phyloP scores from a whole-genome alignment of 1,140 invertebrate genomes.

The Calephelis nemesis region DNA sequence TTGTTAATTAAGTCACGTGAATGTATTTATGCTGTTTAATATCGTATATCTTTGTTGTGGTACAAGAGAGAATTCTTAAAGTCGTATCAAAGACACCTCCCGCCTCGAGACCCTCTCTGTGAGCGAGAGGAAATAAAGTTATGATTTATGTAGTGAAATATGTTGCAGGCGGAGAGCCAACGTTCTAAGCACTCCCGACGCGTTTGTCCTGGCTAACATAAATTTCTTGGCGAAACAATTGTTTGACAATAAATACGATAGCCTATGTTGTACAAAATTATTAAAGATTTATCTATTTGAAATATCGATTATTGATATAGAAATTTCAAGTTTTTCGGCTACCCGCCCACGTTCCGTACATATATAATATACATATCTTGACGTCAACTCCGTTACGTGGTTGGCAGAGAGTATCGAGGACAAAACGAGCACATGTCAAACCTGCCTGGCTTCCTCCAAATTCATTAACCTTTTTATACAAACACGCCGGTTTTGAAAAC shows the following conservation, averaged over 20 bases:
- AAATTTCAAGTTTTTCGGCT: too few relatives aligned
- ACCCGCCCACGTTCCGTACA: too few relatives aligned
- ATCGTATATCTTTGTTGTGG: slow-evolving; percentile 63
- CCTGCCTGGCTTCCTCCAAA: too few relatives aligned
- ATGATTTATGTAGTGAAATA: slow-evolving; percentile 76
- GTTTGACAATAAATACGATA: slow-evolving; percentile 34
- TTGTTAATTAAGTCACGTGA: slow-evolving; percentile 17
- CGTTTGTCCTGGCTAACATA: slow-evolving; percentile 48
- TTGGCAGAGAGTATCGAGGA: too few relatives aligned
- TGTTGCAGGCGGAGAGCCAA: slow-evolving; percentile 51
- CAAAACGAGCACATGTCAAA: too few relatives aligned
- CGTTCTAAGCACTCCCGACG: slow-evolving; percentile 43
- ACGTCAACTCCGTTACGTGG: too few relatives aligned
- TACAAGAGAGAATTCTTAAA: slow-evolving; percentile 57
- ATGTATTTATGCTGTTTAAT: slow-evolving; percentile 65
- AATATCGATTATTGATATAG: too few relatives aligned
- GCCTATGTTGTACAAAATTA: slow-evolving; percentile 14
- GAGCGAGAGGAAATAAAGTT: slow-evolving; percentile 75
- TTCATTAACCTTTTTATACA: too few relatives aligned
- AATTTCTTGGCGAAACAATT: slow-evolving; percentile 47
- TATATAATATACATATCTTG: too few relatives aligned
- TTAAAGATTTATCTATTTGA: background rate
- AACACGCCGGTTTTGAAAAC: too few relatives aligned
- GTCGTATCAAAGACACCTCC: slow-evolving; percentile 69
- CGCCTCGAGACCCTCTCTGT: slow-evolving; percentile 39